Conservation (phyloP, 2,888 invertebrate genomes). For the Oxycera nigricornis region DNA sequence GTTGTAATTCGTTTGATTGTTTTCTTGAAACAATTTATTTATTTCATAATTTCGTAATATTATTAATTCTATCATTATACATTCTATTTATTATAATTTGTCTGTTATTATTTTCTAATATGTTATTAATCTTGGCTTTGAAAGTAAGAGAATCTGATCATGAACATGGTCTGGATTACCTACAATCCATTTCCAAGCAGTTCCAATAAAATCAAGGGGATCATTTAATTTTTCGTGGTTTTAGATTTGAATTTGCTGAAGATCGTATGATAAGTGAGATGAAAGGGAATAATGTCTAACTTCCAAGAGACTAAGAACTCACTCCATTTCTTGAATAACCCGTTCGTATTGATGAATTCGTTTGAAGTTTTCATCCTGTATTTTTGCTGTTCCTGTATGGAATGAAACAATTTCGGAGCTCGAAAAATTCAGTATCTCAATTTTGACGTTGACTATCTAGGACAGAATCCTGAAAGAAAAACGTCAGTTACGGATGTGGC, state of each 20-base stretch:
- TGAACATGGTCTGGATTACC: no score
- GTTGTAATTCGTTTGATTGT: background rate
- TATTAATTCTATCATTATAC: background rate
- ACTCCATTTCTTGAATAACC: background rate
- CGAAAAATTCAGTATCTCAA: slow-evolving; percentile 4
- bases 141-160: background rate
- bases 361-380: background rate
- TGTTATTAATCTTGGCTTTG: background rate
- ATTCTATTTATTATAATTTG: background rate
- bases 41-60: background rate
- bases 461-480: background rate
- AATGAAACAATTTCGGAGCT: background rate
- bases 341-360: background rate
- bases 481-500: slow-evolving; percentile 37
- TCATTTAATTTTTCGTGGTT: background rate
- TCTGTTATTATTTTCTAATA: background rate
- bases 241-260: background rate
- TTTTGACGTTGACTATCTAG: background rate
- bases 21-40: background rate
- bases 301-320: background rate
- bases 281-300: background rate
- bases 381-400: slow-evolving; percentile 3
- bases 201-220: background rate
- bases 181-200: background rate
- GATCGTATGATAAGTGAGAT: background rate